These are phyloP conservation scores for Nasua narica DNA, from an alignment of 2,797 vertebrate genomes.

Conservation along the genomic window DNA sequence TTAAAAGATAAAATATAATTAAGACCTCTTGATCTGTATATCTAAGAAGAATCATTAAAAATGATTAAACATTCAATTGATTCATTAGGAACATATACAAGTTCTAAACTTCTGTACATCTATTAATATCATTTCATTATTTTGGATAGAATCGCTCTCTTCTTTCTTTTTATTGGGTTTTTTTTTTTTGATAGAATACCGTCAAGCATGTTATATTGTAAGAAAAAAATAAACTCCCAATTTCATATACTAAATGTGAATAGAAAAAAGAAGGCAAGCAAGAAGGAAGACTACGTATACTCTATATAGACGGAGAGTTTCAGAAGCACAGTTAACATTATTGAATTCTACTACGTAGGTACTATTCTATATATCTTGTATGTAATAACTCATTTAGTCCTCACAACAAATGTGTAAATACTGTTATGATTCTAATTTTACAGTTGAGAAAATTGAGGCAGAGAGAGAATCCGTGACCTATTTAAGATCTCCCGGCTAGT, in stretches of 20 bases:
- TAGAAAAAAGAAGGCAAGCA: neutral
- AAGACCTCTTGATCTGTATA: neutral
- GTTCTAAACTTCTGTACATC: neutral
- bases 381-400: neutral
- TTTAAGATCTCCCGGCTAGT: neutral
- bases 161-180: neutral
- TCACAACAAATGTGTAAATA: neutral
- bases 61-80: neutral
- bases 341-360: neutral
- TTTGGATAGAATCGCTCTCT: neutral
- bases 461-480: neutral
- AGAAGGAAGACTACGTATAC: neutral
- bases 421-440: neutral
- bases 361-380: neutral
- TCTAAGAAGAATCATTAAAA: neutral
- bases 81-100: neutral
- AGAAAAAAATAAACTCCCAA: neutral
- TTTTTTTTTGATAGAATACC: neutral
- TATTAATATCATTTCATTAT: neutral
- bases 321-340: neutral
- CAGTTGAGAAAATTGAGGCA: neutral
- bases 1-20: neutral
- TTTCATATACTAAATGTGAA: neutral
- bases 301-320: neutral
- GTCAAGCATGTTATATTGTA: neutral